Conservation (phyloP, 1,140 invertebrate species). For the Stratiolaelaps scimitus region DNA sequence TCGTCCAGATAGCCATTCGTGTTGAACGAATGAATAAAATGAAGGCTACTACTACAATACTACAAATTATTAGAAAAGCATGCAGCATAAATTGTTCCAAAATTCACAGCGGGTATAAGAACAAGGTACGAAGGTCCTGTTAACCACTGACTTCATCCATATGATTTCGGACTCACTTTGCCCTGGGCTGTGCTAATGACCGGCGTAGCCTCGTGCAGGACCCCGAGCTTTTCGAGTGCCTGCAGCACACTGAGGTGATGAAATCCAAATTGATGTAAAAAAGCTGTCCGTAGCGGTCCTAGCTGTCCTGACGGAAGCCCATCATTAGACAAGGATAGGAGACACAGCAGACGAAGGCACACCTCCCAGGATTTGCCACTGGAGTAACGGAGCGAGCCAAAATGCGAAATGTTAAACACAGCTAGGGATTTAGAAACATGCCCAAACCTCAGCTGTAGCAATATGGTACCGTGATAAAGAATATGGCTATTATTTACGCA, state of each 20-base stretch:
- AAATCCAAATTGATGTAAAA: slow-evolving; percentile 5
- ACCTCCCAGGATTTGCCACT: slow-evolving; percentile 21
- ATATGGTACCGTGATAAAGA: too few relatives aligned
- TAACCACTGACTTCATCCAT: too few relatives aligned
- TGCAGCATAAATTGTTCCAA: too few relatives aligned
- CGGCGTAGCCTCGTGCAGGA: slow-evolving; percentile 15
- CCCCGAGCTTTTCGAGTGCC: slow-evolving; percentile 20
- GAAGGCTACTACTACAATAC: too few relatives aligned
- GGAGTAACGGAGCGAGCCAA: neutral
- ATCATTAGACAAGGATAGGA: slow-evolving; percentile 3
- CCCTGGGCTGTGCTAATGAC: slow-evolving; percentile 11
- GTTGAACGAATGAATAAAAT: neutral
- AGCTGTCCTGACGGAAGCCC: neutral
- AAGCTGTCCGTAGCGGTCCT: neutral
- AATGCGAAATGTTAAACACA: too few relatives aligned
- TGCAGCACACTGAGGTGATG: slow-evolving; percentile 2
- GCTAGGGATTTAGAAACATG: too few relatives aligned
- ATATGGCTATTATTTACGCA: too few relatives aligned
- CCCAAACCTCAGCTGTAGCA: too few relatives aligned
- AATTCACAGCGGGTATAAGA: too few relatives aligned
- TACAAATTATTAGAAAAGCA: too few relatives aligned
- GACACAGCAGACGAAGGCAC: slow-evolving; percentile 1
- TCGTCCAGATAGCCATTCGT: too few relatives aligned
- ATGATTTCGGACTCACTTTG: neutral
- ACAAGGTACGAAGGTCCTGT: too few relatives aligned